Evolutionary conservation across 30 jellyfish, hydroid and myxozoan genomes (phyloP).

Genomic region (Pseudorhiza aurosa): DNA sequence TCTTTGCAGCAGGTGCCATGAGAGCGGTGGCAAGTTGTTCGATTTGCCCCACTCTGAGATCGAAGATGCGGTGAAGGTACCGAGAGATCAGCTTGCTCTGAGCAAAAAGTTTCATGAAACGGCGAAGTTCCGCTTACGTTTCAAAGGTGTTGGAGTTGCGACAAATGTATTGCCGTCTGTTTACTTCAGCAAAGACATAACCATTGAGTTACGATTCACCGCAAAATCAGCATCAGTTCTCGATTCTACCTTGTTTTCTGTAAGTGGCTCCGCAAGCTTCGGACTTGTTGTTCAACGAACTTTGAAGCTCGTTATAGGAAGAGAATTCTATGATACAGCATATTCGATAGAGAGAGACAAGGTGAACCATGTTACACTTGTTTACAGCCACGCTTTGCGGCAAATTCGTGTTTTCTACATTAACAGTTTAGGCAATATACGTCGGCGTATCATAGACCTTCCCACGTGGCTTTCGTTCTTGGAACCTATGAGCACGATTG

Average conservation of each 20-base stretch:
- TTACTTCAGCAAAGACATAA: conserved; percentile 23
- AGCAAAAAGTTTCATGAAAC: conserved; percentile 23
- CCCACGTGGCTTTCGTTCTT: conserved; percentile 62
- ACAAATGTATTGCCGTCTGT: conserved; percentile 53
- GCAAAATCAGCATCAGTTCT: conserved; percentile 33
- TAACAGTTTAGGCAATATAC: conserved; percentile 16
- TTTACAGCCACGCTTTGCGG: conserved; percentile 9
- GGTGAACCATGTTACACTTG: conserved; percentile 47
- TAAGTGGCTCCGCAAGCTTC: conserved; percentile 26
- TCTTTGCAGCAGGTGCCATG: conserved; percentile 62
- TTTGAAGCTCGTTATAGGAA: conserved; percentile 41
- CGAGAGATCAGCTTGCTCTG: neutral
- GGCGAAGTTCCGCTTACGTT: conserved; percentile 25
- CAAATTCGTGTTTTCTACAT: conserved; percentile 36
- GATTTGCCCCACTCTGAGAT: conserved; percentile 37
- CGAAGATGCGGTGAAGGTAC: conserved; percentile 43
- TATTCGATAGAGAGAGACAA: conserved; percentile 8
- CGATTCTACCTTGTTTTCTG: conserved; percentile 29
- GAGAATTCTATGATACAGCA: conserved; percentile 37
- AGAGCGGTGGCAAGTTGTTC: conserved; percentile 22
- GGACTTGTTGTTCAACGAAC: conserved; percentile 53
- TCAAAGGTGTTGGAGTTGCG: conserved; percentile 58
- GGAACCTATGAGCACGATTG: conserved; percentile 55
- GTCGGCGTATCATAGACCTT: conserved; percentile 22
- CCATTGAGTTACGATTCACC: conserved; percentile 41